phyloP scores from a whole-genome alignment of 2,888 invertebrate genomes.

The Lamellibrachia columna region DNA sequence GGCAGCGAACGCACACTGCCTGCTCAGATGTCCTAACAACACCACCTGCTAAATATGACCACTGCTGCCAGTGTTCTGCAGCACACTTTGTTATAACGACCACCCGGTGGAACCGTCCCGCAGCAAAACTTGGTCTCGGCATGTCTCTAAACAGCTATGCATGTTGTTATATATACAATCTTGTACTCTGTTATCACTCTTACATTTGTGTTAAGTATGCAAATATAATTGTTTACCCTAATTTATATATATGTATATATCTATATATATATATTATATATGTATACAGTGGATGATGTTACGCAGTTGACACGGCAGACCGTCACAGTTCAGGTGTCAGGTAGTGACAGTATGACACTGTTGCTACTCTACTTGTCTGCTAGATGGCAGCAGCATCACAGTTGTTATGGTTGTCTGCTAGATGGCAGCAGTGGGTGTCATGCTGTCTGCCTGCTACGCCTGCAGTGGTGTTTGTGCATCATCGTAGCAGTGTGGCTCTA shows the following conservation, averaged over 20 bases:
- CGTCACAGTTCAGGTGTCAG: neutral
- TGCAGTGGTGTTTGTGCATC: neutral
- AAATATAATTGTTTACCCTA: conserved; percentile 16
- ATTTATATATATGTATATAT: conserved; percentile 3
- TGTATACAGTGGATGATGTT: neutral
- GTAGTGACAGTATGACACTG: neutral
- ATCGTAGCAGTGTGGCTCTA: neutral
- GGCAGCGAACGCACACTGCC: too few species aligned
- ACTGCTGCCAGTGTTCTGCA: neutral
- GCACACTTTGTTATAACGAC: neutral
- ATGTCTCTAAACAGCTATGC: neutral
- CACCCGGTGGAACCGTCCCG: neutral
- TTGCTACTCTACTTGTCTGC: neutral
- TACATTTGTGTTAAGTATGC: conserved; percentile 1
- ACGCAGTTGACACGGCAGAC: neutral
- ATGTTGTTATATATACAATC: neutral
- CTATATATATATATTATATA: conserved; percentile 3
- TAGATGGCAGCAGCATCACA: neutral
- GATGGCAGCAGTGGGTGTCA: neutral
- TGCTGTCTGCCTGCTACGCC: neutral
- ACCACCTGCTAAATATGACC: conserved; percentile 7
- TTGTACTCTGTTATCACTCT: conserved; percentile 8
- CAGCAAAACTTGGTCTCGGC: neutral
- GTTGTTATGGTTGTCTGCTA: neutral
- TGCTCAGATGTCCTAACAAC: neutral